Conservation (phyloP, 2,113 vertebrate species). For the Gnathonemus echidnorhynchus region DNA sequence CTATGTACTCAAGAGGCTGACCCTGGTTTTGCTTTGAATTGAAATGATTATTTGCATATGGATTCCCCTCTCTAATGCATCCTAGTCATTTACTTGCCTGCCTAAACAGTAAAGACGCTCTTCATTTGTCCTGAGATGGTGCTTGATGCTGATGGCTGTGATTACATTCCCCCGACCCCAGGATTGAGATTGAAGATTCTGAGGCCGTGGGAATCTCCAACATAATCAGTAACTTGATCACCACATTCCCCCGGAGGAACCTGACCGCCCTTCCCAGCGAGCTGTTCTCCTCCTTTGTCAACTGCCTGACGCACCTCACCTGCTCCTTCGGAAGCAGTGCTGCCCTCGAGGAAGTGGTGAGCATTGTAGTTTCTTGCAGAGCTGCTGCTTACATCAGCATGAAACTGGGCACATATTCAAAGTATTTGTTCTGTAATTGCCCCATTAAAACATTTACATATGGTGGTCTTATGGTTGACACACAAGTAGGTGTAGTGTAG, state of each 20-base stretch:
- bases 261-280: constrained; percentile 91
- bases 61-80: neutral
- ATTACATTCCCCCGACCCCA: constrained; percentile 43
- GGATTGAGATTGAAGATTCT: constrained; percentile 97
- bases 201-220: constrained; percentile 95
- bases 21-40: neutral
- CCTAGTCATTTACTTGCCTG: neutral
- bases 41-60: neutral
- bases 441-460: neutral
- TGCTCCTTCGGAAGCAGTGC: constrained; percentile 96
- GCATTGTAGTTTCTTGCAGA: constrained; percentile 21
- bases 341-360: constrained; percentile 96
- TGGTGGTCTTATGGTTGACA: neutral
- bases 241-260: constrained; percentile 85
- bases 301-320: constrained; percentile 94
- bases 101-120: neutral
- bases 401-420: neutral
- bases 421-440: neutral
- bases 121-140: neutral
- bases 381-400: neutral
- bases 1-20: neutral
- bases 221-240: constrained; percentile 96
- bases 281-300: constrained; percentile 94
- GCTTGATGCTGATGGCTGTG: neutral
- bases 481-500: neutral